phyloP scores from a whole-genome alignment of 2,888 invertebrate genomes.

The Calliphora vomitoria region DNA sequence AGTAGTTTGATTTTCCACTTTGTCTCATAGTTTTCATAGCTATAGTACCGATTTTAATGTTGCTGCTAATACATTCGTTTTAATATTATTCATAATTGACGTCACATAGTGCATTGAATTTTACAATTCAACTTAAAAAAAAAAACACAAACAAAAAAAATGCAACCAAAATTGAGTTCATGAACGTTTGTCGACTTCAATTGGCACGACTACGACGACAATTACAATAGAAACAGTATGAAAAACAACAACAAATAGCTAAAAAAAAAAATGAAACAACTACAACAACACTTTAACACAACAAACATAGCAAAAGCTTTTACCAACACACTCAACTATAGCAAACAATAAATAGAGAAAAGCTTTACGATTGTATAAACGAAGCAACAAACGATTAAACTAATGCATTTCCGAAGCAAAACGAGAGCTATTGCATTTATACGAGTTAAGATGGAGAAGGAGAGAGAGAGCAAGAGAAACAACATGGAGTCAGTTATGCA shows the following conservation, averaged over 20 bases:
- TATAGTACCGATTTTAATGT: background rate
- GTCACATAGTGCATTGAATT: slow-evolving; percentile 72
- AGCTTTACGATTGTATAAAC: slow-evolving; percentile 34
- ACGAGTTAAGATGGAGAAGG: background rate
- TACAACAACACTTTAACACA: background rate
- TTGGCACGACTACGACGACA: slow-evolving; percentile 66
- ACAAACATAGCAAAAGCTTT: background rate
- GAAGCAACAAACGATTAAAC: background rate
- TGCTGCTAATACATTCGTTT: slow-evolving; percentile 7
- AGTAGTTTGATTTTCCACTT: too few relatives aligned
- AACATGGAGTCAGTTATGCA: slow-evolving; percentile 16
- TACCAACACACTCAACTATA: background rate
- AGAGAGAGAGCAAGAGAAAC: background rate
- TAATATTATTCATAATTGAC: slow-evolving; percentile 68
- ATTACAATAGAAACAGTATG: slow-evolving; percentile 19
- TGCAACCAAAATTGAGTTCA: slow-evolving; percentile 79
- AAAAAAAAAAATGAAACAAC: background rate
- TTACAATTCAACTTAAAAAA: slow-evolving; percentile 40
- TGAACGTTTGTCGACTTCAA: slow-evolving; percentile 83
- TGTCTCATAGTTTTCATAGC: background rate
- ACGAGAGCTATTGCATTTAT: background rate
- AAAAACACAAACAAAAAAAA: slow-evolving; percentile 9
- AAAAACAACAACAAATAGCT: slow-evolving; percentile 12
- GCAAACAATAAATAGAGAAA: slow-evolving; percentile 8
- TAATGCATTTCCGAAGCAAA: background rate